phyloP scores from a whole-genome alignment of 2,888 invertebrate genomes.

The Brachycybe producta region DNA sequence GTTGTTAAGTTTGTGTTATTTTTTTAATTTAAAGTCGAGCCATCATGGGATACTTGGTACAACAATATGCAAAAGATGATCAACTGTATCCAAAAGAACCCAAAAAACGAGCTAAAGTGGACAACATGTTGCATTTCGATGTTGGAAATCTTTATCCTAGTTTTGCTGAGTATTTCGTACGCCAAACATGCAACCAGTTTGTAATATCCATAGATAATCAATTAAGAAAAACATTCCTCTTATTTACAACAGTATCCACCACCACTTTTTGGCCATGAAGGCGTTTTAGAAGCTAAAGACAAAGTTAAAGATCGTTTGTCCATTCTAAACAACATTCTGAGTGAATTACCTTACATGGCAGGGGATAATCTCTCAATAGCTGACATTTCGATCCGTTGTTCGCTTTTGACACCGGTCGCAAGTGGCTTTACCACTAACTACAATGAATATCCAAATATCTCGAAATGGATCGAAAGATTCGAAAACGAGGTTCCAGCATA shows the following conservation, averaged over 20 bases:
- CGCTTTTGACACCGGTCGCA: not conserved
- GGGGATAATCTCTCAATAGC: slow-evolving; percentile 6
- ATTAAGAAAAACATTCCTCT: too few relatives aligned
- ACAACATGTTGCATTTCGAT: slow-evolving; percentile 6
- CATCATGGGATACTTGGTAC: slow-evolving; percentile 7
- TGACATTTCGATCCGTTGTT: not conserved
- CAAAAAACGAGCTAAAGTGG: slow-evolving; percentile 6
- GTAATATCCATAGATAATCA: too few relatives aligned
- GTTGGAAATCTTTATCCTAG: not conserved
- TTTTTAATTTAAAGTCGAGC: slow-evolving; percentile 1
- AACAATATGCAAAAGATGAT: slow-evolving; percentile 10
- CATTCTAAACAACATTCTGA: not conserved
- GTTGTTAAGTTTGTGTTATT: not conserved
- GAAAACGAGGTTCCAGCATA: not conserved
- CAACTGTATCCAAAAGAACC: slow-evolving; percentile 8
- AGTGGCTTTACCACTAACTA: not conserved
- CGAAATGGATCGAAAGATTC: not conserved
- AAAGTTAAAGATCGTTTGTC: not conserved
- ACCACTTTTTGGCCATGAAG: not conserved
- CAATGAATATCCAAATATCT: not conserved
- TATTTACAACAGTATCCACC: not conserved
- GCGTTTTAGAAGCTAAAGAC: not conserved
- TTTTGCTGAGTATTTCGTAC: not conserved
- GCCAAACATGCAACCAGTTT: too few relatives aligned
- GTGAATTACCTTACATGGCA: not conserved